A percentile compares a stretch with the other conserved stretches of the same genome.
Evolutionary conservation across 2,888 invertebrate genomes (phyloP).

Genomic region (Ectobius pallidus): DNA sequence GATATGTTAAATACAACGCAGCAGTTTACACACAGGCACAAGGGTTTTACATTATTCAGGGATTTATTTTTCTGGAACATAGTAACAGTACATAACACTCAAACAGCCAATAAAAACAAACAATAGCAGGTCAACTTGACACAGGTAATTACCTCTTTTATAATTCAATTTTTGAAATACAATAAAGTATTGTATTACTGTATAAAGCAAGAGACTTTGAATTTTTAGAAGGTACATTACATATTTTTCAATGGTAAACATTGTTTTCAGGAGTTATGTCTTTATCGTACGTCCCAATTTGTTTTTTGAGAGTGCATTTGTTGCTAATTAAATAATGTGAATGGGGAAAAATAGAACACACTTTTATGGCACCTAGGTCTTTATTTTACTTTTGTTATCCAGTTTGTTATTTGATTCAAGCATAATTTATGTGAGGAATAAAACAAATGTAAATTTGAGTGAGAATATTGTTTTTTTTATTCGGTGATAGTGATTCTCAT

Average conservation of each 20-base stretch:
- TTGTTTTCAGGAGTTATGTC: slow-evolving; percentile 23
- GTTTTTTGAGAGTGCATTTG: slow-evolving; percentile 26
- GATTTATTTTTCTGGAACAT: slow-evolving; percentile 30
- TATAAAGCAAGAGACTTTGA: slow-evolving; percentile 25
- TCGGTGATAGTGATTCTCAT: neutral
- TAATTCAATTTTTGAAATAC: slow-evolving; percentile 23
- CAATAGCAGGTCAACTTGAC: slow-evolving; percentile 6
- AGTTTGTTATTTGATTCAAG: slow-evolving; percentile 8
- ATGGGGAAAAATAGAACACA: neutral
- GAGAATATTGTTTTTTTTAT: slow-evolving; percentile 10
- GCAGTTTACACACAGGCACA: slow-evolving; percentile 23
- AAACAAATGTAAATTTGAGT: neutral
- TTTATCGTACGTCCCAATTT: slow-evolving; percentile 11
- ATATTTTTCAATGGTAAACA: slow-evolving; percentile 29
- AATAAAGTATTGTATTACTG: slow-evolving; percentile 20
- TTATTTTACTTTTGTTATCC: slow-evolving; percentile 15
- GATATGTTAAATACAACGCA: slow-evolving; percentile 22
- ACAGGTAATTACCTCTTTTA: slow-evolving; percentile 31
- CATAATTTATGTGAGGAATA: neutral
- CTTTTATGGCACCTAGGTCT: slow-evolving; percentile 19
- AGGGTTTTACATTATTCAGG: slow-evolving; percentile 27
- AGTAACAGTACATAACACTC: slow-evolving; percentile 17
- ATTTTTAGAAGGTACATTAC: slow-evolving; percentile 26
- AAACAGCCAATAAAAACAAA: slow-evolving; percentile 11
- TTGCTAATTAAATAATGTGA: slow-evolving; percentile 15